Evolutionary conservation across 64 coral and sea anemone species (phyloP).

Genomic region (Montipora sp.): DNA sequence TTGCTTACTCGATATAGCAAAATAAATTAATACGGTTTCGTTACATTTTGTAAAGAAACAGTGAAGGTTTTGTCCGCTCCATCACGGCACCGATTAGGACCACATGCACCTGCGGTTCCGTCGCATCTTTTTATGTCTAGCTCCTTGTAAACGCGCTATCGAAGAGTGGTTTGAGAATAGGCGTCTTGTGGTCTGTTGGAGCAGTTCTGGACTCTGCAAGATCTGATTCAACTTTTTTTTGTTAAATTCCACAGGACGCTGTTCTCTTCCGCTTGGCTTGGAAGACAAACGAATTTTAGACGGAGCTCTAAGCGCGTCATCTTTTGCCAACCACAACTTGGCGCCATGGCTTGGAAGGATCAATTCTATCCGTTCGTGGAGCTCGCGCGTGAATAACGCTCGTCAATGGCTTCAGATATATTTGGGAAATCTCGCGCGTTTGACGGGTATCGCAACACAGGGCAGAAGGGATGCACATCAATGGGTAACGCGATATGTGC

Average conservation of each 20-base stretch:
- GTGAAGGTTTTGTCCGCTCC: too few species aligned
- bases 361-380: conserved; percentile 64
- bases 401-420: conserved; percentile 64
- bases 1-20: too few species aligned
- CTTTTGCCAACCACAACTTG: conserved; percentile 67
- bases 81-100: too few species aligned
- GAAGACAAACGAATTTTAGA: conserved; percentile 79
- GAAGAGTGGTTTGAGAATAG: too few species aligned
- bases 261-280: conserved; percentile 70
- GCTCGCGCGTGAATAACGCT: conserved; percentile 48
- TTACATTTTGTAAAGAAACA: too few species aligned
- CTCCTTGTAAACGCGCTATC: too few species aligned
- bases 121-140: too few species aligned
- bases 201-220: background rate
- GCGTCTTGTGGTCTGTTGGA: background rate
- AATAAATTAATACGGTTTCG: too few species aligned
- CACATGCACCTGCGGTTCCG: too few species aligned
- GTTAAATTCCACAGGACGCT: conserved; percentile 38
- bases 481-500: conserved; percentile 74
- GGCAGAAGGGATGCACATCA: conserved; percentile 83
- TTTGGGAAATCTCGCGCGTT: conserved; percentile 42
- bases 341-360: conserved; percentile 66
- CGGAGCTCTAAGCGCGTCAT: conserved; percentile 78
- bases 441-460: conserved; percentile 80
- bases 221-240: background rate